A percentile compares a stretch with the other conserved stretches of the same genome.
These are phyloP conservation scores for Aradophagus sp. DNA, from an alignment of 1,140 invertebrate species.

Conservation along the genomic window DNA sequence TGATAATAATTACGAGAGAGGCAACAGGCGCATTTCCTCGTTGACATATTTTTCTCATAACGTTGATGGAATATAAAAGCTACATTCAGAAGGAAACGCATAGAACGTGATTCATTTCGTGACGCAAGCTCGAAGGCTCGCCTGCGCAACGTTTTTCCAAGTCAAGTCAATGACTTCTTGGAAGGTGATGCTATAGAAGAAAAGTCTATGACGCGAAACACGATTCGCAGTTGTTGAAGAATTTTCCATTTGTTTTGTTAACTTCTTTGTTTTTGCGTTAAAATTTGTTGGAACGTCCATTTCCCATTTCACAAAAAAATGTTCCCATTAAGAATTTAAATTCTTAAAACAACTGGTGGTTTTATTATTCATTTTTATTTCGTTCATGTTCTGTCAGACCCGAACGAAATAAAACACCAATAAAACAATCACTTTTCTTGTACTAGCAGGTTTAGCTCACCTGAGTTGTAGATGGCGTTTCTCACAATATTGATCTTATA, in stretches of 20 bases:
- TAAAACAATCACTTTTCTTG: too few species aligned
- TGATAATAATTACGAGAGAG: constrained; percentile 22
- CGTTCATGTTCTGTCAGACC: too few species aligned
- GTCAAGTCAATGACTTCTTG: constrained; percentile 59
- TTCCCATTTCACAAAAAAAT: too few species aligned
- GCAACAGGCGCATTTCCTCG: background rate
- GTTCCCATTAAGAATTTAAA: too few species aligned
- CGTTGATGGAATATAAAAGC: constrained; percentile 32
- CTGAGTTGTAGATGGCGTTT: too few species aligned
- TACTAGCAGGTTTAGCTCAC: too few species aligned
- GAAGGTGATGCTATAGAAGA: constrained; percentile 59
- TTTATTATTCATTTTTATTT: too few species aligned
- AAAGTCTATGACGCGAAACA: constrained; percentile 51
- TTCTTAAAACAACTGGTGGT: too few species aligned
- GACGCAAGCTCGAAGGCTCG: constrained; percentile 66
- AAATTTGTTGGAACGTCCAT: too few species aligned
- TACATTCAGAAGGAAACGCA: constrained; percentile 45
- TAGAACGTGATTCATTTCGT: constrained; percentile 65
- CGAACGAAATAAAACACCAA: too few species aligned
- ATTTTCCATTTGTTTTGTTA: constrained; percentile 11
- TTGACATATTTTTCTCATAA: constrained; percentile 24
- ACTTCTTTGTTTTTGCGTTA: too few species aligned
- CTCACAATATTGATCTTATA: too few species aligned
- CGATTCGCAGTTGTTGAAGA: constrained; percentile 14
- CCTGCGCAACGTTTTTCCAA: constrained; percentile 63